Evolutionary conservation across 2,888 invertebrate genomes (phyloP), one percentile per base, ranked within the genome.

Genomic region (Cryptus viduatorius): DNA sequence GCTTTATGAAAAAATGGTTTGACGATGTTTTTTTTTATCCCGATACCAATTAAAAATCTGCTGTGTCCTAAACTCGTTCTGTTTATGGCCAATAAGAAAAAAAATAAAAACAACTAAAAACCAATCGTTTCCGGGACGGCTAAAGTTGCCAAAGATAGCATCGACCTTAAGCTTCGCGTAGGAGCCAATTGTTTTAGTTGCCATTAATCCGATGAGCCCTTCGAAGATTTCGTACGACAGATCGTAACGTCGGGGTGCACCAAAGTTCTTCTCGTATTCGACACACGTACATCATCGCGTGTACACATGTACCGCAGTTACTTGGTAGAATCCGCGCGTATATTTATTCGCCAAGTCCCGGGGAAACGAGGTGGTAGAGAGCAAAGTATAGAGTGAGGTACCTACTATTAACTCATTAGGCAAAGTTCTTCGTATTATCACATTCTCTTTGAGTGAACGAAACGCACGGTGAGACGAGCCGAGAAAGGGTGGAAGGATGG

Each of bases 341-440:
- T 78, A 78, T 81, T 84, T 73, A 81, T 75, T 44, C 59, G 29
- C 48, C 59, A 16, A 78, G 68, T 68, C 64, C 77, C 78, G 61
- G 68, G 48, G 50, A 73, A 77, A 68, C 59, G 82, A 82, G 78
- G 78, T 77, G 81, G 77, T 68, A 56, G 78, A 53, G 72, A 72
- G 71, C 65, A 68, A 79, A 68, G 79, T 71, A 67, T 56, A 88
- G 87, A 87, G 87, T 85, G 88, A 88, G 88, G 89, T 86, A 89
- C 87, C 90, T 90, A 90, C 92, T 92, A 92, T 93, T 93, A 93
- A 92, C 92, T 92, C 92, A 93, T 92, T 92, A 91, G 89, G 85
- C 88, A 68, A 86, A 88, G 81, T 88, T 87, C 86, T 86, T 86
- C 81, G 86, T 86, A 86, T 87, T 87, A 92, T 92, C 91, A 89